phyloP scores from a whole-genome alignment of 2,113 vertebrate species.

The Xenotilapia flavipinnis region DNA sequence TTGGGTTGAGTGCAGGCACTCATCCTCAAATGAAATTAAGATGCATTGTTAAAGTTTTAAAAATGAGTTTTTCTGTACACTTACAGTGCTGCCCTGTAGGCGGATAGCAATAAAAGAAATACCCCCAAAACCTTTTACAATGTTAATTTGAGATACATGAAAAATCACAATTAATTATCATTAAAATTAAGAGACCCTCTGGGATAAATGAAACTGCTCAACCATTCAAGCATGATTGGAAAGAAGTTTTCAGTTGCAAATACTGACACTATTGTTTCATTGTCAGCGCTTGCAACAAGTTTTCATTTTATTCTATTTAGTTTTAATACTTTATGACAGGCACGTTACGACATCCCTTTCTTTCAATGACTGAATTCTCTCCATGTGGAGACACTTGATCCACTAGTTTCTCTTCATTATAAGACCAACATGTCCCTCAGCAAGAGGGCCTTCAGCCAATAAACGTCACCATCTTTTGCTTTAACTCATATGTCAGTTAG shows the following conservation, averaged over 20 bases:
- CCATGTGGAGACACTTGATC: not conserved
- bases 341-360: not conserved
- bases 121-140: not conserved
- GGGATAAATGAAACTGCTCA: not conserved
- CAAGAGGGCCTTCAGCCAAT: not conserved
- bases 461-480: not conserved
- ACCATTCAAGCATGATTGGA: not conserved
- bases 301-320: not conserved
- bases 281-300: not conserved
- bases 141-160: not conserved
- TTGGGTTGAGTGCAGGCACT: not conserved
- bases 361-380: not conserved
- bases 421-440: not conserved
- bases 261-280: not conserved
- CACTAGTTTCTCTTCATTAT: not conserved
- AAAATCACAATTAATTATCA: slow-evolving; percentile 3
- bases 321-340: not conserved
- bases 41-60: not conserved
- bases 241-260: not conserved
- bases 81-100: not conserved
- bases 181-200: not conserved
- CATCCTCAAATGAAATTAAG: not conserved
- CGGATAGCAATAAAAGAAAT: not conserved
- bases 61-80: not conserved
- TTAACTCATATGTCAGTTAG: not conserved